phyloP scores from a whole-genome alignment of 2,113 vertebrate species.

The Aptenodytes forsteri region DNA sequence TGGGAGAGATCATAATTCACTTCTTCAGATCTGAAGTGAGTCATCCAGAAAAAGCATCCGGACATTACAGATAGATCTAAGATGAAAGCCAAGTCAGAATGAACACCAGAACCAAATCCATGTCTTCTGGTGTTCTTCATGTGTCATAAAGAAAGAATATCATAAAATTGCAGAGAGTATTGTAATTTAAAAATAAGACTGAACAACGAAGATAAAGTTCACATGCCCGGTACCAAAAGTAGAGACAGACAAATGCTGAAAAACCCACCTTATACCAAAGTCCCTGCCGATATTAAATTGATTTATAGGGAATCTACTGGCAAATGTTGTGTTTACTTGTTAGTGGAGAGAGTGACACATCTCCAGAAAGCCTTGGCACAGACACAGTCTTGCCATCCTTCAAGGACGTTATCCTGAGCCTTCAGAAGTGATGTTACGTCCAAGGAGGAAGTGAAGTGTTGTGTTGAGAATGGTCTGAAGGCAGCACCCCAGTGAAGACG shows the following conservation, averaged over 20 bases:
- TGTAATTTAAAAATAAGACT: neutral
- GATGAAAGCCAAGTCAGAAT: constrained; percentile 2
- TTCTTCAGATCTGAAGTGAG: constrained; percentile 36
- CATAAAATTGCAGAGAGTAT: neutral
- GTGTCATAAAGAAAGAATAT: constrained; percentile 1
- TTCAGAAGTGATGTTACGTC: neutral
- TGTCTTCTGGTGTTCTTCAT: neutral
- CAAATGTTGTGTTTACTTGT: neutral
- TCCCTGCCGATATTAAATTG: neutral
- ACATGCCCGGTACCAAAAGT: rapidly evolving
- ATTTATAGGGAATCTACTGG: neutral
- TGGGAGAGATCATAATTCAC: neutral
- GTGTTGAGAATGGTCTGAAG: rapidly evolving
- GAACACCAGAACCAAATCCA: neutral
- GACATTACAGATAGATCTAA: neutral
- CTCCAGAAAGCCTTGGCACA: neutral
- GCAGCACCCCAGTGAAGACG: neutral
- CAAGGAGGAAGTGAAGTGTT: neutral
- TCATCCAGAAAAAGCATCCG: constrained; percentile 1
- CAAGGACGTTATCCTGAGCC: neutral
- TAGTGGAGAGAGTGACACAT: neutral
- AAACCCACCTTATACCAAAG: neutral
- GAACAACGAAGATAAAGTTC: neutral
- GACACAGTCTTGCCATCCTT: neutral
- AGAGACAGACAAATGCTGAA: neutral